phyloP scores from a whole-genome alignment of 2,797 vertebrate genomes.

The Furcifer pardalis region DNA sequence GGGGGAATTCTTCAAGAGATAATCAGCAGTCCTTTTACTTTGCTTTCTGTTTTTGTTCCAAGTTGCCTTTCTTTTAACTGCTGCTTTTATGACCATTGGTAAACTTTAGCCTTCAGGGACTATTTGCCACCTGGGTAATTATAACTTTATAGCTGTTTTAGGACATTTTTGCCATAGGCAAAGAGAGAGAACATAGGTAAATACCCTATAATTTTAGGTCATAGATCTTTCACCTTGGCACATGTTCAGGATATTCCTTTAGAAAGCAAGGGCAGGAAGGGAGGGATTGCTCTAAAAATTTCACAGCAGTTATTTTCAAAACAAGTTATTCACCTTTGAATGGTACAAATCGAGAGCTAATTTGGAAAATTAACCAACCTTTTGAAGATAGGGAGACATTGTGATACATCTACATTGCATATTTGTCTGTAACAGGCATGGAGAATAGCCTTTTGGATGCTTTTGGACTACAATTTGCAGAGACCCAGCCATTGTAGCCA shows the following conservation, averaged over 20 bases:
- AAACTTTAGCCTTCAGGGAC: slow-evolving; percentile 53
- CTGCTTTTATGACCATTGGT: slow-evolving; percentile 27
- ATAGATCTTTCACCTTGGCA: slow-evolving; percentile 59
- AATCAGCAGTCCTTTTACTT: neutral
- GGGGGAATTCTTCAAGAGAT: slow-evolving; percentile 19
- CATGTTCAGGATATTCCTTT: slow-evolving; percentile 44
- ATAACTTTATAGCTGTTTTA: slow-evolving; percentile 50
- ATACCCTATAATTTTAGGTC: slow-evolving; percentile 67
- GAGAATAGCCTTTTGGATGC: neutral
- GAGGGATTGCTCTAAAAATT: slow-evolving; percentile 43
- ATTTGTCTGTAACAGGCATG: neutral
- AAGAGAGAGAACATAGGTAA: slow-evolving; percentile 57
- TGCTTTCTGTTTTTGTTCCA: neutral
- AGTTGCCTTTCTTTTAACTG: slow-evolving; percentile 21
- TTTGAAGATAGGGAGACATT: neutral
- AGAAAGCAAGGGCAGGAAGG: slow-evolving; percentile 4
- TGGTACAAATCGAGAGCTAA: neutral
- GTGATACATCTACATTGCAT: slow-evolving; percentile 4
- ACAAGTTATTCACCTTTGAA: slow-evolving; percentile 36
- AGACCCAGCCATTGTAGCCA: neutral
- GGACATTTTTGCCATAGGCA: slow-evolving; percentile 56
- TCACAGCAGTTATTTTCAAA: slow-evolving; percentile 35
- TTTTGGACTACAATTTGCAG: too few species aligned
- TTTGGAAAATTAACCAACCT: neutral
- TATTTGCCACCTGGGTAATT: slow-evolving; percentile 68